These are phyloP conservation scores for Thalpophila matura DNA, from an alignment of 2,888 invertebrate species.

Conservation along the genomic window DNA sequence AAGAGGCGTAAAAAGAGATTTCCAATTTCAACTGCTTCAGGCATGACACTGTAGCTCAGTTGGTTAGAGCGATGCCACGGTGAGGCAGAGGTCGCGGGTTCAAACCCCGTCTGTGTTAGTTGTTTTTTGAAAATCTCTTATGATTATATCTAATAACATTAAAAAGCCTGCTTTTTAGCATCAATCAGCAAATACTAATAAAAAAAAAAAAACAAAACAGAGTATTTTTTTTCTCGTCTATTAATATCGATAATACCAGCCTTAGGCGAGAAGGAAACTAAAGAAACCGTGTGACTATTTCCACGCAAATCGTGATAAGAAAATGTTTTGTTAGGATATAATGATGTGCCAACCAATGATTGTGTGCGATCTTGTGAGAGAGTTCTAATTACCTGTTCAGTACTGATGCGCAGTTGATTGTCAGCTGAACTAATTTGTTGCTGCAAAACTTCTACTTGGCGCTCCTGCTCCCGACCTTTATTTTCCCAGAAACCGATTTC, in stretches of 20 bases:
- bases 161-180: not conserved
- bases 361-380: slow-evolving; percentile 40
- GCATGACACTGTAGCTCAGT: too few species aligned
- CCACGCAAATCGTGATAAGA: slow-evolving; percentile 27
- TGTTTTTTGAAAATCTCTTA: too few species aligned
- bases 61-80: too few species aligned
- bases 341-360: slow-evolving; percentile 37
- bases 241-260: too few species aligned
- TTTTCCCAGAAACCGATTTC: slow-evolving; percentile 98
- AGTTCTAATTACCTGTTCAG: slow-evolving; percentile 93
- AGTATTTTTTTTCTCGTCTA: too few species aligned
- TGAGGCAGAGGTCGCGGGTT: too few species aligned
- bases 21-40: too few species aligned
- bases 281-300: slow-evolving; percentile 45
- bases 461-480: slow-evolving; percentile 96
- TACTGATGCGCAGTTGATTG: slow-evolving; percentile 94
- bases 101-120: too few species aligned
- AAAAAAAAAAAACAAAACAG: not conserved
- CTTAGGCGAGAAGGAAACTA: slow-evolving; percentile 19
- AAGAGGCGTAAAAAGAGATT: too few species aligned
- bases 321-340: slow-evolving; percentile 32
- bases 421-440: slow-evolving; percentile 95
- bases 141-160: too few species aligned
- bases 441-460: slow-evolving; percentile 95
- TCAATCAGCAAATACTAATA: not conserved